Percentiles rank a stretch among this genome's conserved stretches.
Evolutionary conservation across 2,113 vertebrate species (phyloP).

Genomic region (Euleptes europaea): DNA sequence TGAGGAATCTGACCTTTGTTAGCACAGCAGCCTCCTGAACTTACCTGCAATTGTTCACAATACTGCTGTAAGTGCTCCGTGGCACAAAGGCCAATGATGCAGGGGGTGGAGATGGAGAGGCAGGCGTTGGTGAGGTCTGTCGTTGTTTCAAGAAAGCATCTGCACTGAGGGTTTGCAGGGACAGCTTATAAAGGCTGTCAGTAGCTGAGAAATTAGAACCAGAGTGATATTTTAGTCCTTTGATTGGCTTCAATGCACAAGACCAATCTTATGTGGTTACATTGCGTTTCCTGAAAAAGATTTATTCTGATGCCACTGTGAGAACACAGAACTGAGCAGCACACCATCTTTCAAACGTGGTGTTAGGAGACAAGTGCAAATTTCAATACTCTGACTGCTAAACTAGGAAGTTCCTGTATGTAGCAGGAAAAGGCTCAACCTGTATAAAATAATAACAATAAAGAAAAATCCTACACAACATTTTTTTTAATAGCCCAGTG

Average conservation of each 20-base stretch:
- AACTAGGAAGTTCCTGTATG: background rate
- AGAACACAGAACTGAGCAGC: background rate
- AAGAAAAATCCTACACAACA: no score
- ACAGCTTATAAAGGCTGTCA: constrained; percentile 95
- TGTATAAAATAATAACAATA: no score
- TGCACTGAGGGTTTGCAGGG: constrained; percentile 94
- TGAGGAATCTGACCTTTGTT: background rate
- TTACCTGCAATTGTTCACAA: constrained; percentile 84
- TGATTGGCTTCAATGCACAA: background rate
- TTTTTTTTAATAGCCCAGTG: no score
- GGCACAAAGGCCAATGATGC: constrained; percentile 75
- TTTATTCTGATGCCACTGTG: background rate
- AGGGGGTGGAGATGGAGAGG: constrained; percentile 85
- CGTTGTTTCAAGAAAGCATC: constrained; percentile 94
- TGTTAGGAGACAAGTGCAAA: background rate
- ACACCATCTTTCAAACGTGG: background rate
- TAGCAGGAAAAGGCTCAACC: background rate
- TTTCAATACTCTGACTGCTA: background rate
- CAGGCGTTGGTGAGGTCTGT: constrained; percentile 78
- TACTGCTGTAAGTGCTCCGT: constrained; percentile 89
- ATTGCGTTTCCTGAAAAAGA: background rate
- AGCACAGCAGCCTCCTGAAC: constrained; percentile 15
- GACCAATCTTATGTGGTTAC: background rate
- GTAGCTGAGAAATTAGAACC: constrained; percentile 77
- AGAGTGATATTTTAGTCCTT: constrained; percentile 26